These are phyloP conservation scores for Arctocebus calabarensis DNA, from an alignment of 2,797 vertebrate species.

Conservation along the genomic window DNA sequence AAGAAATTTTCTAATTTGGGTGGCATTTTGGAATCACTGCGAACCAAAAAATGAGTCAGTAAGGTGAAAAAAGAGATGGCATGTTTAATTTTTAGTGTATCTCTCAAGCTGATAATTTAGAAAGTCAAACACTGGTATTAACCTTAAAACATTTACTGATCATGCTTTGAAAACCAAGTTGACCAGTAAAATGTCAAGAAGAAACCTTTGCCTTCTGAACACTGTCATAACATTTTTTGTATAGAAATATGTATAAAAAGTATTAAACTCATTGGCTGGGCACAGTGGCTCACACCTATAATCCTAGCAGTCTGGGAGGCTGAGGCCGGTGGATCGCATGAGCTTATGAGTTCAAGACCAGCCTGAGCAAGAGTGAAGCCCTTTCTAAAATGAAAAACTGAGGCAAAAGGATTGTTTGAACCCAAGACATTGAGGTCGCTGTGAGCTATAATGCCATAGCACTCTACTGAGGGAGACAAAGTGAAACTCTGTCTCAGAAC, in stretches of 20 bases:
- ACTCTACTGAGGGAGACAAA: too few species aligned
- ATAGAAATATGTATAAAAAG: background rate
- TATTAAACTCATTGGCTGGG: background rate
- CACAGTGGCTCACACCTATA: too few species aligned
- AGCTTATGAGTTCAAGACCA: too few species aligned
- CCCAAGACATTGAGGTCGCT: too few species aligned
- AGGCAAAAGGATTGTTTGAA: too few species aligned
- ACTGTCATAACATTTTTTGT: background rate
- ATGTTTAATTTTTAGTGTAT: background rate
- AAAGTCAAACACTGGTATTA: conserved; percentile 31
- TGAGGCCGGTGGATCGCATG: too few species aligned
- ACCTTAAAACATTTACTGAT: conserved; percentile 1
- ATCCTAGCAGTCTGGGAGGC: too few species aligned
- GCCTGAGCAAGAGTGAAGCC: too few species aligned
- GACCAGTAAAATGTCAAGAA: background rate
- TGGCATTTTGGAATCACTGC: background rate
- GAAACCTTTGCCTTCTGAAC: conserved; percentile 4
- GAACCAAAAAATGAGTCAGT: background rate
- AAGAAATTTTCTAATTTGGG: background rate
- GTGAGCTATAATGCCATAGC: too few species aligned
- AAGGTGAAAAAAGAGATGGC: background rate
- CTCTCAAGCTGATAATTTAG: background rate
- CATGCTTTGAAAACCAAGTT: background rate
- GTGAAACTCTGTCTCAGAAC: too few species aligned
- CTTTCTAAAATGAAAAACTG: too few species aligned